Percentiles rank a stretch among this genome's conserved stretches.
phyloP scores from a whole-genome alignment of 2,888 invertebrate genomes.

The Esperia sulphurella region DNA sequence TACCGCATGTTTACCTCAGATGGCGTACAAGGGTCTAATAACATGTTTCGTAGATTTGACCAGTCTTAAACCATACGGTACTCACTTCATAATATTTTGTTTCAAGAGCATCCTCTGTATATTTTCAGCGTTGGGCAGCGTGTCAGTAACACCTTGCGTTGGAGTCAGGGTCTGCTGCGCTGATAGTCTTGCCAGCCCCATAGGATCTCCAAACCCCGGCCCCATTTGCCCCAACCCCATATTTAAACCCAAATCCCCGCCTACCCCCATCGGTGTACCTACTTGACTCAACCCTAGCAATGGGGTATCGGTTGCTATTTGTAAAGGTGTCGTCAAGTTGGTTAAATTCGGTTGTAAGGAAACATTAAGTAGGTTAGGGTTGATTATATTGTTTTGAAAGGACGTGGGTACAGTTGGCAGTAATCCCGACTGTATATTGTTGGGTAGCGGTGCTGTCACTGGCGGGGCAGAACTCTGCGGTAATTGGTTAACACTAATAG shows the following conservation, averaged over 20 bases:
- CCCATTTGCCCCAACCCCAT: slow-evolving; percentile 30
- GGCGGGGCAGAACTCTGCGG: neutral
- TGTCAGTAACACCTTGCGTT: slow-evolving; percentile 38
- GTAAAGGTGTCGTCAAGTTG: slow-evolving; percentile 58
- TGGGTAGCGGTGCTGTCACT: neutral
- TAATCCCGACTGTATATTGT: neutral
- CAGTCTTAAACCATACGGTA: too few relatives aligned
- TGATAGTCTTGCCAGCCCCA: slow-evolving; percentile 25
- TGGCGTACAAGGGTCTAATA: too few relatives aligned
- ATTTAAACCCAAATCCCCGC: slow-evolving; percentile 46
- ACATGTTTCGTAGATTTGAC: too few relatives aligned
- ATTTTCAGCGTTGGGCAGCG: slow-evolving; percentile 60
- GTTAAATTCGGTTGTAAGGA: slow-evolving; percentile 47
- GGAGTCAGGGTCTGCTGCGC: slow-evolving; percentile 41
- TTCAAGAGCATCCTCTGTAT: slow-evolving; percentile 73
- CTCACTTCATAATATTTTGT: slow-evolving; percentile 75
- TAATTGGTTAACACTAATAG: neutral
- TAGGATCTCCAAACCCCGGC: slow-evolving; percentile 24
- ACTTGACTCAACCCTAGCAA: slow-evolving; percentile 55
- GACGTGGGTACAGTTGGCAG: slow-evolving; percentile 9
- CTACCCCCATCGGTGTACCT: slow-evolving; percentile 47
- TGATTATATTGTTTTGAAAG: slow-evolving; percentile 28
- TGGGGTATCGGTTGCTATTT: slow-evolving; percentile 63
- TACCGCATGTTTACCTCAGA: too few relatives aligned
- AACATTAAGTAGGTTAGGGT: slow-evolving; percentile 32